These are phyloP conservation scores for Tauraco hartlaubi DNA, from an alignment of 2,797 vertebrate species.

Conservation along the genomic window DNA sequence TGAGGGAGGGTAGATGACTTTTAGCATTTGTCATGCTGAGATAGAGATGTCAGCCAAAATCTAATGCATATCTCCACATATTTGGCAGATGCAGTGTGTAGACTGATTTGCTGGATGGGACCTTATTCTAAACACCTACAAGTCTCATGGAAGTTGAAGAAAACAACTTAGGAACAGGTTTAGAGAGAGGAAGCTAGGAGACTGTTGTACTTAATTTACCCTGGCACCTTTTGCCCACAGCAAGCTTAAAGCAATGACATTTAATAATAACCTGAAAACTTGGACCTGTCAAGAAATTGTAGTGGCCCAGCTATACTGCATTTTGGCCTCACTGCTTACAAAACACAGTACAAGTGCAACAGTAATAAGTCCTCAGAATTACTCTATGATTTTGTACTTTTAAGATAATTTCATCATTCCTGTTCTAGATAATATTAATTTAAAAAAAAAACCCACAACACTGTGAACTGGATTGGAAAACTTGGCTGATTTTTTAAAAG, in stretches of 20 bases:
- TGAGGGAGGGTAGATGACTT: background rate
- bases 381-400: background rate
- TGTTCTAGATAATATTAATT: background rate
- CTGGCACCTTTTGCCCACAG: constrained; percentile 39
- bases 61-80: background rate
- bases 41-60: constrained; percentile 42
- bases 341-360: background rate
- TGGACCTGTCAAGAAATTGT: constrained; percentile 30
- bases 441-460: background rate
- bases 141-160: constrained; percentile 6
- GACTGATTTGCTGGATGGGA: constrained; percentile 12
- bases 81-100: constrained; percentile 5
- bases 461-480: background rate
- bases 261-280: constrained; percentile 49
- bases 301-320: background rate
- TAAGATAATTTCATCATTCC: background rate
- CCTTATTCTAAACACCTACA: background rate
- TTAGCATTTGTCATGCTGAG: background rate
- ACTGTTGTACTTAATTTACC: constrained; percentile 56
- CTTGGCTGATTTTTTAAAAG: background rate
- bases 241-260: constrained; percentile 55
- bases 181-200: background rate
- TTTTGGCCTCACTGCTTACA: constrained; percentile 1
- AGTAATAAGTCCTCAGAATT: background rate
- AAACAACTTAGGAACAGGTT: background rate